A percentile compares a stretch with the other conserved stretches of the same genome.
phyloP scores from a whole-genome alignment of 2,113 vertebrate species.

The Hypomesus transpacificus region DNA sequence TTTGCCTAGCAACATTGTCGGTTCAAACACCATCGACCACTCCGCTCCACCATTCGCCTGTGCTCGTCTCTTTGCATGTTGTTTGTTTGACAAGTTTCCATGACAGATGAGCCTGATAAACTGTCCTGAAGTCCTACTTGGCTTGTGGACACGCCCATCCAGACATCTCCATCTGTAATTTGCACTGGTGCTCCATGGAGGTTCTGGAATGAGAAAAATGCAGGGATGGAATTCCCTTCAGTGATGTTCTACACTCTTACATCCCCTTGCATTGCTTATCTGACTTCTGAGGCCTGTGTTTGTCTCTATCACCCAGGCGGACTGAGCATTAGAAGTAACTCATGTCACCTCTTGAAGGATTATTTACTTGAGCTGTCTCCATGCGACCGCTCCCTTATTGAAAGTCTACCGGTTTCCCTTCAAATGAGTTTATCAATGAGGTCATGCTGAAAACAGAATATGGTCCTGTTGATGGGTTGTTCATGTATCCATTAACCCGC shows the following conservation, averaged over 20 bases:
- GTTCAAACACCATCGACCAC: background rate
- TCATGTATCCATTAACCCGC: too few species aligned
- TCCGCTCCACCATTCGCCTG: background rate
- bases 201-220: background rate
- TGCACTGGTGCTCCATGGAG: background rate
- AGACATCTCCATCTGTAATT: background rate
- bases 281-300: background rate
- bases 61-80: background rate
- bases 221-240: background rate
- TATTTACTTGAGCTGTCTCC: slow-evolving; percentile 5
- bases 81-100: slow-evolving; percentile 17
- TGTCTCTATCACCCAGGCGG: background rate
- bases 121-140: background rate
- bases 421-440: too few species aligned
- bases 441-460: too few species aligned
- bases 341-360: background rate
- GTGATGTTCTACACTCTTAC: background rate
- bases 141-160: background rate
- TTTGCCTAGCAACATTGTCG: background rate
- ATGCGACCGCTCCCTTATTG: too few species aligned
- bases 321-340: too few species aligned
- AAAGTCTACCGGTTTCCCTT: too few species aligned
- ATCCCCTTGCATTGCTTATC: background rate
- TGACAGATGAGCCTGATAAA: slow-evolving; percentile 2
- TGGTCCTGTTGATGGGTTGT: too few species aligned